A percentile compares a stretch with the other conserved stretches of the same genome.
These are phyloP conservation scores for Lysandra coridon DNA, from an alignment of 2,888 invertebrate species.

Conservation along the genomic window DNA sequence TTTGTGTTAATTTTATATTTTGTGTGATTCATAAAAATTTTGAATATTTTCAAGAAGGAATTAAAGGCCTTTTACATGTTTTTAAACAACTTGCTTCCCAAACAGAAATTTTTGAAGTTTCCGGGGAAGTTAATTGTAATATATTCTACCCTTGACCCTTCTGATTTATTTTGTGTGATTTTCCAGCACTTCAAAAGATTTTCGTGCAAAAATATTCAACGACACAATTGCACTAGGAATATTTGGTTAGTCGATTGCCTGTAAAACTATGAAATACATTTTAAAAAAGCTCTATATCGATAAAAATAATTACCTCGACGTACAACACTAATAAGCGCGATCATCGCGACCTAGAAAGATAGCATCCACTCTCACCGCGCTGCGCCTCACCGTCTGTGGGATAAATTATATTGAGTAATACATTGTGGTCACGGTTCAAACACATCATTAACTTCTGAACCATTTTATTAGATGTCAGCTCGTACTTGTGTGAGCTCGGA, in stretches of 20 bases:
- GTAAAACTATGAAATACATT: too few relatives aligned
- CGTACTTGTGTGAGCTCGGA: too few relatives aligned
- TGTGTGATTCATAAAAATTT: too few relatives aligned
- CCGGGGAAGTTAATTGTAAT: too few relatives aligned
- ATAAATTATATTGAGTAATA: slow-evolving; percentile 24
- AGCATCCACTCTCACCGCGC: slow-evolving; percentile 66
- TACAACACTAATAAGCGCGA: slow-evolving; percentile 50
- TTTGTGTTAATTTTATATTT: too few relatives aligned
- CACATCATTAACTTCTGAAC: neutral
- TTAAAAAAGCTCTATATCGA: neutral
- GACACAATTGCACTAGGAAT: neutral
- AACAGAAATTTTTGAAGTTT: too few relatives aligned
- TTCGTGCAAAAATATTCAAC: neutral
- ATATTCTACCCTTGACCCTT: too few relatives aligned
- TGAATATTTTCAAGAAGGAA: too few relatives aligned
- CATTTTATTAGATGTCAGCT: neutral
- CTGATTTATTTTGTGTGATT: too few relatives aligned
- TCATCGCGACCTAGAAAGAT: slow-evolving; percentile 68
- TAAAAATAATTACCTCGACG: neutral
- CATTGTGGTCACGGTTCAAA: slow-evolving; percentile 8
- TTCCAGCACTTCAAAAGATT: too few relatives aligned
- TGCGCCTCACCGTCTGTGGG: slow-evolving; percentile 42
- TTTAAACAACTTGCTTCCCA: too few relatives aligned
- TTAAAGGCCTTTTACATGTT: too few relatives aligned
- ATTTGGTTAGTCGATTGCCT: neutral